phyloP scores from a whole-genome alignment of 2,888 invertebrate species.

The Xestia c-nigrum region DNA sequence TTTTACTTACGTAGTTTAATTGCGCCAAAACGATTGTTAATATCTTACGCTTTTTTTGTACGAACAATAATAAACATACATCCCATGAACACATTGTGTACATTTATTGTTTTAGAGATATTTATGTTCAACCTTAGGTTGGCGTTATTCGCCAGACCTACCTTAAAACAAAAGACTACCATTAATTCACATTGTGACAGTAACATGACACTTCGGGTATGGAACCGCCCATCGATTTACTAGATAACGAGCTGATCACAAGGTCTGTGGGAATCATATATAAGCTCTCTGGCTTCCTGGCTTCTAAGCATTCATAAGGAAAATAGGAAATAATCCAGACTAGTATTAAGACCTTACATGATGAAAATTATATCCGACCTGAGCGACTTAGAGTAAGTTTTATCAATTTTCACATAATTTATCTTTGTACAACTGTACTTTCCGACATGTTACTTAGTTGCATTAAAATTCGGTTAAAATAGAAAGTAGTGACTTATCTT shows the following conservation, averaged over 20 bases:
- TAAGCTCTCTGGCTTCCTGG: neutral
- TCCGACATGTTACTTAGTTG: neutral
- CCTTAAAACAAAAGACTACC: too few relatives aligned
- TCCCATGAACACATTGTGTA: too few relatives aligned
- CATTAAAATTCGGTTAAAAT: neutral
- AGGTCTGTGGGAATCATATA: neutral
- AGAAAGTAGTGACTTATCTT: neutral
- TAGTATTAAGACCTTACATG: neutral
- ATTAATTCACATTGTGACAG: constrained; percentile 7
- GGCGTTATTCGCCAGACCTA: too few relatives aligned
- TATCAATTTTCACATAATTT: neutral
- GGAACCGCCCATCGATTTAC: constrained; percentile 8
- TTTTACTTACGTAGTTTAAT: too few relatives aligned
- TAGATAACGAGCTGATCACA: constrained; percentile 16
- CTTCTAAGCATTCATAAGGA: neutral
- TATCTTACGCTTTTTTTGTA: too few relatives aligned
- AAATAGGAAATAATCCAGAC: neutral
- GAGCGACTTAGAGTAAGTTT: constrained; percentile 35
- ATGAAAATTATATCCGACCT: constrained; percentile 35
- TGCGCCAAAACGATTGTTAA: too few relatives aligned
- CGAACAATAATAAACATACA: too few relatives aligned
- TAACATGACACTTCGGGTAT: constrained; percentile 4
- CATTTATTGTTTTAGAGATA: too few relatives aligned
- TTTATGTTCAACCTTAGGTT: too few relatives aligned
- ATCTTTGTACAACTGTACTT: neutral